Evolutionary conservation across 2,888 invertebrate species (phyloP).

Genomic region (Rosalia funebris): DNA sequence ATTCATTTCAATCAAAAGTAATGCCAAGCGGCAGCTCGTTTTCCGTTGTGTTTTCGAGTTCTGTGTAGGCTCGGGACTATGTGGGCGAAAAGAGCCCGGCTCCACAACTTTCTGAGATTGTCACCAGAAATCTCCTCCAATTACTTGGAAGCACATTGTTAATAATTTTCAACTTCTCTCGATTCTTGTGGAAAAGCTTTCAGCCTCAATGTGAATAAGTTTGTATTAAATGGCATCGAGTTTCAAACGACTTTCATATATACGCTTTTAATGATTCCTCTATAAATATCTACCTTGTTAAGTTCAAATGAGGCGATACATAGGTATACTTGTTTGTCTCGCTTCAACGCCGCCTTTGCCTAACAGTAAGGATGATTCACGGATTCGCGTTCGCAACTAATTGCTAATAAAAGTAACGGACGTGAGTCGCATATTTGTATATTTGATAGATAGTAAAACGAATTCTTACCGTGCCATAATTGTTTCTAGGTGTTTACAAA

Average conservation of each 20-base stretch:
- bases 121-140: too few relatives aligned
- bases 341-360: conserved; percentile 1
- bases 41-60: too few relatives aligned
- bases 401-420: background rate
- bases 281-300: conserved; percentile 14
- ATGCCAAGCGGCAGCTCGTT: too few relatives aligned
- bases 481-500: too few relatives aligned
- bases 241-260: conserved; percentile 1
- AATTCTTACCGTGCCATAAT: too few relatives aligned
- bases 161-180: conserved; percentile 14
- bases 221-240: conserved; percentile 1
- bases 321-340: conserved; percentile 7
- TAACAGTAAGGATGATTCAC: background rate
- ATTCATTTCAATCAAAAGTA: too few relatives aligned
- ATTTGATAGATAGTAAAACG: too few relatives aligned
- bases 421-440: background rate
- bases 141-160: conserved; percentile 14
- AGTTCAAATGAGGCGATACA: background rate
- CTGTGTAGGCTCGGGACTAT: too few relatives aligned
- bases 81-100: too few relatives aligned
- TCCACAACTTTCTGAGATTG: too few relatives aligned
- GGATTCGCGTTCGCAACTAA: background rate
- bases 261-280: conserved; percentile 15
- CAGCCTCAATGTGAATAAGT: conserved; percentile 15
- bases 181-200: background rate